A percentile compares a stretch with the other conserved stretches of the same genome.
phyloP scores from a whole-genome alignment of 2,888 invertebrate species.

The Dichetophora obliterata region DNA sequence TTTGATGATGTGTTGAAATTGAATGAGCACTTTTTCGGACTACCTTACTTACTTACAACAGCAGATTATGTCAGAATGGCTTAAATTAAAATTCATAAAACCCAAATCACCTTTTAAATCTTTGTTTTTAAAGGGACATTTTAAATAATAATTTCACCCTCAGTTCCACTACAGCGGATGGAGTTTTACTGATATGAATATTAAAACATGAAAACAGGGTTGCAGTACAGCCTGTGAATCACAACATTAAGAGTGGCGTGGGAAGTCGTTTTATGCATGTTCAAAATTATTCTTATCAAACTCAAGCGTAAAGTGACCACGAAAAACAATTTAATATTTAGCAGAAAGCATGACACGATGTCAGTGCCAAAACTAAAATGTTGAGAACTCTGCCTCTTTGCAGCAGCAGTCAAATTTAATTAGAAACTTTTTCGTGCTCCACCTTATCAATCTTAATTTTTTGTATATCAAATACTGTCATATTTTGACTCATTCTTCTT shows the following conservation, averaged over 20 bases:
- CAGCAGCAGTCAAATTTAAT: neutral
- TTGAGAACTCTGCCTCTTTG: neutral
- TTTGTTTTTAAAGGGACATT: too few relatives aligned
- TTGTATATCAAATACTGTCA: neutral
- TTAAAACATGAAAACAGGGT: too few relatives aligned
- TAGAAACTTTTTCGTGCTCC: neutral
- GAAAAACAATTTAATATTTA: too few relatives aligned
- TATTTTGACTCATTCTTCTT: neutral
- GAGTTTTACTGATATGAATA: too few relatives aligned
- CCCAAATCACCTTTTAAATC: neutral
- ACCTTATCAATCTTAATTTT: neutral
- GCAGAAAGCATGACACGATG: neutral
- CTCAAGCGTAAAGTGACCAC: too few relatives aligned
- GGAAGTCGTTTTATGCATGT: too few relatives aligned
- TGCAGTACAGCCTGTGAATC: too few relatives aligned
- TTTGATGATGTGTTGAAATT: slow-evolving; percentile 23
- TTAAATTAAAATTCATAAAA: neutral
- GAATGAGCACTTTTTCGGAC: neutral
- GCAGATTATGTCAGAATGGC: neutral
- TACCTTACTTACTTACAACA: neutral
- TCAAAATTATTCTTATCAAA: too few relatives aligned
- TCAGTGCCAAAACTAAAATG: neutral
- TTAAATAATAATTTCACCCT: too few relatives aligned
- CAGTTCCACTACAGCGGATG: too few relatives aligned
- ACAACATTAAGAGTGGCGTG: too few relatives aligned